These are phyloP conservation scores for Myotis lucifugus DNA, from an alignment of 2,113 vertebrate species.

Conservation along the genomic window DNA sequence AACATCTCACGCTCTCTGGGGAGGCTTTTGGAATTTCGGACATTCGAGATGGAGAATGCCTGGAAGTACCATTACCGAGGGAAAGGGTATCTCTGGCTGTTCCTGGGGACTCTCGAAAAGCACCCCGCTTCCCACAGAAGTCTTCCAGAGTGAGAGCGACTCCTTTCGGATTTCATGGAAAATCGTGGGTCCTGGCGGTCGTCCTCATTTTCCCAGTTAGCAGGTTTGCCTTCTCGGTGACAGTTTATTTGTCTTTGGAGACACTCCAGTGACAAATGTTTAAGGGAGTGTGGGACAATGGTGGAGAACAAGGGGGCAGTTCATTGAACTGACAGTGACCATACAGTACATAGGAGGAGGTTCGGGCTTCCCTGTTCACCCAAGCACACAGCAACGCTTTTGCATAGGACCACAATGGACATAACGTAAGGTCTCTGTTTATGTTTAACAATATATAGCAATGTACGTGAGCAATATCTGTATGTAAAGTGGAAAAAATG, in stretches of 20 bases:
- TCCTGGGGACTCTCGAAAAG: slow-evolving; percentile 51
- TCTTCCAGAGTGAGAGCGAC: slow-evolving; percentile 52
- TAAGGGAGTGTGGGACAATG: slow-evolving; percentile 90
- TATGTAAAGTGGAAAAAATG: slow-evolving; percentile 67
- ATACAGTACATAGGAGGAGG: slow-evolving; percentile 91
- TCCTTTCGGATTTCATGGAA: slow-evolving; percentile 73
- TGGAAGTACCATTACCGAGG: slow-evolving; percentile 60
- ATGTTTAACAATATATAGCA: slow-evolving; percentile 84
- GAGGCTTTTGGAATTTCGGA: slow-evolving; percentile 74
- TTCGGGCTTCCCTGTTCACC: slow-evolving; percentile 89
- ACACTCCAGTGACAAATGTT: slow-evolving; percentile 91
- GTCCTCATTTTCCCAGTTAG: slow-evolving; percentile 78
- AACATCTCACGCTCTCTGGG: slow-evolving; percentile 35
- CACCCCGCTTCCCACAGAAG: slow-evolving; percentile 11
- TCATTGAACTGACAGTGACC: slow-evolving; percentile 92
- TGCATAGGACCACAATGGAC: slow-evolving; percentile 86
- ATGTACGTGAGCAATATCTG: slow-evolving; percentile 60
- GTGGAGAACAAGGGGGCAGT: slow-evolving; percentile 89
- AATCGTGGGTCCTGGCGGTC: slow-evolving; percentile 74
- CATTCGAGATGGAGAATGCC: slow-evolving; percentile 65
- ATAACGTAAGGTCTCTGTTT: slow-evolving; percentile 88
- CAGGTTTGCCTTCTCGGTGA: slow-evolving; percentile 86
- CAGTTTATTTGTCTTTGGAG: slow-evolving; percentile 90
- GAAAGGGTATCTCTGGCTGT: slow-evolving; percentile 9
- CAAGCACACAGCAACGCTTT: slow-evolving; percentile 86